Conservation (phyloP, 1,140 invertebrate genomes). For the Argopecten irradians region DNA sequence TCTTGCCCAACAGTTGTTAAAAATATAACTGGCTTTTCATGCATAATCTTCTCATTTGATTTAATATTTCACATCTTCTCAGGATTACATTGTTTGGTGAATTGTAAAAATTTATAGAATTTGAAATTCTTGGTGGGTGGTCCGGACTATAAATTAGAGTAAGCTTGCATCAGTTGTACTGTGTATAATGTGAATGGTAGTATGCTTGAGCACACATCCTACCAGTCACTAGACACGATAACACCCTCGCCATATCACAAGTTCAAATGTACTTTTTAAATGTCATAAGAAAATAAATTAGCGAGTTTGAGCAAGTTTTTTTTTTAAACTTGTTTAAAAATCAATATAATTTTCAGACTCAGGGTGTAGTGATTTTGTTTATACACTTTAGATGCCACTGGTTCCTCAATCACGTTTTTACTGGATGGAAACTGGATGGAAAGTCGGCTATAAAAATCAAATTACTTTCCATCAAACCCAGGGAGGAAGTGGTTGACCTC, state of each 20-base stretch:
- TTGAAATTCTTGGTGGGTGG: neutral
- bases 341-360: neutral
- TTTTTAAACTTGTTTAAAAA: neutral
- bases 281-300: neutral
- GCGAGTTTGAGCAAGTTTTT: neutral
- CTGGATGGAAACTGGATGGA: neutral
- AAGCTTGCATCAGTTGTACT: slow-evolving; percentile 14
- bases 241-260: neutral
- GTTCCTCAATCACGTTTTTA: neutral
- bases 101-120: slow-evolving; percentile 3
- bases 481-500: neutral
- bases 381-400: neutral
- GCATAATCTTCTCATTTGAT: slow-evolving; percentile 17
- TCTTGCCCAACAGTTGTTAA: neutral
- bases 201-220: neutral
- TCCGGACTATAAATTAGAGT: neutral
- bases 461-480: neutral
- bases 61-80: slow-evolving; percentile 23
- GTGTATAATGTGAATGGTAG: slow-evolving; percentile 8
- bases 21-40: neutral
- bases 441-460: neutral
- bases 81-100: slow-evolving; percentile 17
- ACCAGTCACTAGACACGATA: neutral
- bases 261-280: slow-evolving; percentile 23
- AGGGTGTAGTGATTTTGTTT: neutral